Conservation (phyloP, 2,888 invertebrate species). For the Minunthozetes semirufus region DNA sequence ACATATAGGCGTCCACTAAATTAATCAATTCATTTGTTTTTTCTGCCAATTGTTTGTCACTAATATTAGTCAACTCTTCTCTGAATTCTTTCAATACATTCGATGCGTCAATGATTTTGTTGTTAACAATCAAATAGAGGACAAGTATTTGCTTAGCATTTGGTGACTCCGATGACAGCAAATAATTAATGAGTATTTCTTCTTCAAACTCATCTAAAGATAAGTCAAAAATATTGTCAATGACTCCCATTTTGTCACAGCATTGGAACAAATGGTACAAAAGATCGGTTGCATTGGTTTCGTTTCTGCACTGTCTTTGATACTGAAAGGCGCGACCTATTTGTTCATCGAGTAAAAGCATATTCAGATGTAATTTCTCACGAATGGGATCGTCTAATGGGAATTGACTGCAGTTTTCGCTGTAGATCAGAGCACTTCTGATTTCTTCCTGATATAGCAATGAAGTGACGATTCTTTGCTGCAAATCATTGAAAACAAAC, state of each 20-base stretch:
- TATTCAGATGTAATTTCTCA: slow-evolving; percentile 28
- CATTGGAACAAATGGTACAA: slow-evolving; percentile 57
- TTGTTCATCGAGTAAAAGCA: slow-evolving; percentile 29
- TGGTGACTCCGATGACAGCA: background rate
- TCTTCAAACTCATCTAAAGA: slow-evolving; percentile 32
- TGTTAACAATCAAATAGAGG: slow-evolving; percentile 33
- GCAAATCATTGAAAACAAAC: slow-evolving; percentile 30
- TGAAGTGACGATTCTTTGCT: slow-evolving; percentile 50
- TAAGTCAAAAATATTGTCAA: slow-evolving; percentile 11
- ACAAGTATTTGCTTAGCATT: slow-evolving; percentile 33
- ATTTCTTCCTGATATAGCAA: slow-evolving; percentile 29
- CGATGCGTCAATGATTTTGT: slow-evolving; percentile 32
- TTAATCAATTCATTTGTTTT: slow-evolving; percentile 19
- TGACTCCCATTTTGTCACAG: slow-evolving; percentile 49
- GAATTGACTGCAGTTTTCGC: slow-evolving; percentile 25
- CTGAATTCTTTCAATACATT: slow-evolving; percentile 26
- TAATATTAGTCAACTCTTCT: background rate
- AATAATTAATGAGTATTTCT: slow-evolving; percentile 20
- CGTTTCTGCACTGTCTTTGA: slow-evolving; percentile 55
- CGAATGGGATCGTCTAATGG: background rate
- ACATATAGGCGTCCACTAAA: slow-evolving; percentile 21
- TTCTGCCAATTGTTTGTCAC: background rate
- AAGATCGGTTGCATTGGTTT: slow-evolving; percentile 52
- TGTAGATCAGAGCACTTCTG: slow-evolving; percentile 32
- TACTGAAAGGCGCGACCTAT: slow-evolving; percentile 59